Base-by-base conservation (phyloP, 2,113 vertebrate genomes). In the Cathartes aura region DNA sequence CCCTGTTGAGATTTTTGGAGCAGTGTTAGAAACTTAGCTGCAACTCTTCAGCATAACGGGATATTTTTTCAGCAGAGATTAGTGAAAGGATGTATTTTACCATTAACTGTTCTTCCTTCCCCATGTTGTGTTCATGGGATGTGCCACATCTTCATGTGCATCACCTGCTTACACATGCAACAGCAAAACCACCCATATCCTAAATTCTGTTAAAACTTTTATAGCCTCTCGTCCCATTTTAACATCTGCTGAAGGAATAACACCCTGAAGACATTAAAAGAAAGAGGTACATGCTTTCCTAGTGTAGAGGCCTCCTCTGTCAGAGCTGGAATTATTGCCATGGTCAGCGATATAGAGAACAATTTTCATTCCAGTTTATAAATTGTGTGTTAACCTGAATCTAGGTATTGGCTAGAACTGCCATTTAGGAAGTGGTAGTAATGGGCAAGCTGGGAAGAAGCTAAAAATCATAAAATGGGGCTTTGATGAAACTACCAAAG, bases 81-180 rank as follows among this genome's bases (percentile, higher is more conserved):
- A 36, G 30, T 9, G 29, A 38, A 36, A 53, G 17, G 55, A 52
- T 34, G 0, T 29, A 20, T 43, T 75, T 45, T 16, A 24, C 27
- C 42, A 11, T 74, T 62, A 47, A 26, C 8, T 36, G 12, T 26
- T 55, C 32, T 55, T 74, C 56, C 27, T 62, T 71, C 11, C 26
- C 16, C 3, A 0, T 20, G 8, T 8, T 26, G 38, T 10, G 12
- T 47, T 75, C 42, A n/a, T 42, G 43, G n/a, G 30, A 56, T 73
- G n/a, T 36, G n/a, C n/a, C 5, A 3, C 22, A 27, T 56, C 12
- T 27, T 74, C 9, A 0, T 8, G 4, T 11, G 26, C n/a, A 15
- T 78, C 6, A 3, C 66, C 43, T 48, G 12, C 15, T 70, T 36
- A 22, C 22, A 11, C 1, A 0, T 8, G 24, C 4, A 53, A 14